Base-by-base conservation (phyloP, 2,888 invertebrate species). In the Leptarthrus brevirostris region DNA sequence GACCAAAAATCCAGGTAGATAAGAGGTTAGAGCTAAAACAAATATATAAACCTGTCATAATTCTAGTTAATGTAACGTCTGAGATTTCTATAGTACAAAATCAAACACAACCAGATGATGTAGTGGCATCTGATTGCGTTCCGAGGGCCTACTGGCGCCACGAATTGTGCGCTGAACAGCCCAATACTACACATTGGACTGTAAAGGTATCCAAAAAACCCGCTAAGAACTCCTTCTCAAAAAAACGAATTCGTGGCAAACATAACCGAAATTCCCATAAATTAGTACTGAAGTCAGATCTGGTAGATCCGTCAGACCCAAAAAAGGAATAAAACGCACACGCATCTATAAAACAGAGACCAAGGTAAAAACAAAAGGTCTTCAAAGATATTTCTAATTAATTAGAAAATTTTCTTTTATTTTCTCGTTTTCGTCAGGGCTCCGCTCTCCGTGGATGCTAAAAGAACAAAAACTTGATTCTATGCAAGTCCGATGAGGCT, bases 251-350 rank as follows among this genome's bases (percentile, higher is more conserved):
- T 56, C 34, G 56, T 56, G 56, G 56, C 56, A 30, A 56, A 56
- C 56, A 56, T 56, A 56, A n/a, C 56, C 56, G 26, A 56, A 56
- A 56, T 56, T 26, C 56, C 56, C 56, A 56, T 56, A 56, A 56
- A 56, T 56, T 56, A 56, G 56, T 56, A 56, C n/a, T 14, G 26
- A 24, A 34, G 56, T 34, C 52, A 52, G 52, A 52, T 52, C 56
- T 56, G 22, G 56, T 56, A 26, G 56, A 34, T 56, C 30, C 26
- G 56, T 26, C 56, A 56, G 56, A 56, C 56, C 56, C 56, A 14
- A 56, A 16, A 30, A 56, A 56, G 56, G 56, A 26, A 56, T 56
- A 56, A 56, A 56, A 56, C 30, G 24, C 56, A 30, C 56, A 56
- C 56, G 56, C 56, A 56, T 56, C 56, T 56, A 56, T 56, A 56